These are phyloP conservation scores for Cnemophilus loriae DNA, from an alignment of 2,113 vertebrate species.

Conservation along the genomic window DNA sequence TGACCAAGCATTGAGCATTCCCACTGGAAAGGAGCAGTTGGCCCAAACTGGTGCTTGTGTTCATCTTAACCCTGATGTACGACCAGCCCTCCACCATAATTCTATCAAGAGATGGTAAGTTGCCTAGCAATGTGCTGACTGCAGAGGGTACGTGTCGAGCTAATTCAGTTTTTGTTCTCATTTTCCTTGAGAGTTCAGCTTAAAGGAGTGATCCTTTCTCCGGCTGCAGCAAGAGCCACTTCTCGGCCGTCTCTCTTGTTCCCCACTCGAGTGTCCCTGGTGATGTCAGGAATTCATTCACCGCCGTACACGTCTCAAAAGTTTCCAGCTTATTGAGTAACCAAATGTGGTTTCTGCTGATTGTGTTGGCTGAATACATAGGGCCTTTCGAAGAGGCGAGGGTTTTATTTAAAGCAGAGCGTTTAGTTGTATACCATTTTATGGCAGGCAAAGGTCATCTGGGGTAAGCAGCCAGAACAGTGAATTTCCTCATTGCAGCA, in stretches of 20 bases:
- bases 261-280: slow-evolving; percentile 20
- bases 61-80: slow-evolving; percentile 61
- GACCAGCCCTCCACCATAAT: slow-evolving; percentile 42
- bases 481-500: not conserved
- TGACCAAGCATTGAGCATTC: slow-evolving; percentile 19
- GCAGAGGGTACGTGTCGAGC: slow-evolving; percentile 29
- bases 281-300: slow-evolving; percentile 55
- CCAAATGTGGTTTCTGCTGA: slow-evolving; percentile 43
- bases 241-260: slow-evolving; percentile 2
- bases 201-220: slow-evolving; percentile 40
- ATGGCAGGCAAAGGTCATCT: slow-evolving; percentile 24
- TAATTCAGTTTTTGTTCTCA: slow-evolving; percentile 49
- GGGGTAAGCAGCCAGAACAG: slow-evolving; percentile 17
- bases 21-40: slow-evolving; percentile 56
- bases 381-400: slow-evolving; percentile 23
- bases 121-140: slow-evolving; percentile 45
- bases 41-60: slow-evolving; percentile 47
- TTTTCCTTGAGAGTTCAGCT: slow-evolving; percentile 50
- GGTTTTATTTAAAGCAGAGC: slow-evolving; percentile 30
- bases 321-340: slow-evolving; percentile 56
- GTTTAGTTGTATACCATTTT: slow-evolving; percentile 6
- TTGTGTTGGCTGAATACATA: slow-evolving; percentile 53
- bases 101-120: slow-evolving; percentile 54
- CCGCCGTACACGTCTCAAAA: not conserved
- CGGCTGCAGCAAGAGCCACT: not conserved